Percentiles rank a stretch among this genome's conserved stretches.
phyloP scores from a whole-genome alignment of 2,888 invertebrate genomes.

The Gibbula magus region DNA sequence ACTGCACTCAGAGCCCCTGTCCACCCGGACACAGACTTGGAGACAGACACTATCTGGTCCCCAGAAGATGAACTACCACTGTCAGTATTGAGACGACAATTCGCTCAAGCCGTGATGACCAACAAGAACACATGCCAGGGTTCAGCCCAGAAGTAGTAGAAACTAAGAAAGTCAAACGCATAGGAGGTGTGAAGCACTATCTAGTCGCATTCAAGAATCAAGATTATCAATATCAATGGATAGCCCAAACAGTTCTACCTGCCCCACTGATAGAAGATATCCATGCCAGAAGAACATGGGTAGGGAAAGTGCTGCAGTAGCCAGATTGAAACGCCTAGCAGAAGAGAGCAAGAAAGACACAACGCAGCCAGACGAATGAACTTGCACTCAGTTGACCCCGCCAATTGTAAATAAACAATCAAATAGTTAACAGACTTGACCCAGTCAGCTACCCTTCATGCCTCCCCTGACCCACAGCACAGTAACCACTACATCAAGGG shows the following conservation, averaged over 20 bases:
- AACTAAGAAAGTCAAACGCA: neutral
- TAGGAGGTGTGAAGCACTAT: too few species aligned
- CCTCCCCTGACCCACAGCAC: too few species aligned
- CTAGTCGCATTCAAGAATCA: neutral
- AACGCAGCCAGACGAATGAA: too few species aligned
- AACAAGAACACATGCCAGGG: neutral
- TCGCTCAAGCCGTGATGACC: too few species aligned
- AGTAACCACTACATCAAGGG: too few species aligned
- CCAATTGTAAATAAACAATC: too few species aligned
- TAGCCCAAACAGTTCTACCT: neutral
- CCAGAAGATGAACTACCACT: neutral
- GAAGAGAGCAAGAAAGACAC: too few species aligned
- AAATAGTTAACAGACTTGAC: too few species aligned
- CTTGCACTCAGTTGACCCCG: too few species aligned
- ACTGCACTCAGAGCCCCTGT: slow-evolving; percentile 20
- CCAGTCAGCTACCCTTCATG: too few species aligned
- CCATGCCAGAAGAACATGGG: neutral
- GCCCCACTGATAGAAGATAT: neutral
- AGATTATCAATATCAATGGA: neutral
- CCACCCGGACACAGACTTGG: too few species aligned
- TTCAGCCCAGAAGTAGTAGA: neutral
- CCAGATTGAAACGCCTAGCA: neutral
- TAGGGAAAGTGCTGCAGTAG: neutral
- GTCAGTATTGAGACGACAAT: neutral
- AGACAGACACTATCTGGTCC: neutral